phyloP scores from a whole-genome alignment of 2,888 invertebrate species.

The Orgyia antiqua region DNA sequence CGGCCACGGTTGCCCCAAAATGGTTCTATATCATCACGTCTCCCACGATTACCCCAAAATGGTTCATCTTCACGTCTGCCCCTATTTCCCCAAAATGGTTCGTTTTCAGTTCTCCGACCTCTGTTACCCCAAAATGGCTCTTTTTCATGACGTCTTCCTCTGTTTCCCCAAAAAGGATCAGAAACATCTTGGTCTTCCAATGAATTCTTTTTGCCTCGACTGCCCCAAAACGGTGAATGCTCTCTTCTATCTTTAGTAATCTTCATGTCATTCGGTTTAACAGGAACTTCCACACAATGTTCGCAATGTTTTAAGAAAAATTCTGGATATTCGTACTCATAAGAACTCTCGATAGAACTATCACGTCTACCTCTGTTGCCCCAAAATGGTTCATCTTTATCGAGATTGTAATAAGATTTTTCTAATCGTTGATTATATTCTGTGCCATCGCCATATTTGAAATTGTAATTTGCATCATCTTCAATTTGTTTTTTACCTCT shows the following conservation, averaged over 20 bases:
- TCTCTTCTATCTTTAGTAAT: conserved; percentile 31
- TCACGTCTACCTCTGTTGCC: conserved; percentile 55
- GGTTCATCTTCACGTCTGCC: conserved; percentile 33
- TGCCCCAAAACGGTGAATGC: conserved; percentile 37
- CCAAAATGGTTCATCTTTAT: conserved; percentile 62
- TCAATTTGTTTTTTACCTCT: conserved; percentile 38
- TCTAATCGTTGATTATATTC: conserved; percentile 22
- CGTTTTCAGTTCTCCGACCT: conserved; percentile 30
- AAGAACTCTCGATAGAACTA: conserved; percentile 34
- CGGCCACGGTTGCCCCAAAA: conserved; percentile 61
- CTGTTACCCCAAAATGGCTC: conserved; percentile 43
- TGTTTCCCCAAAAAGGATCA: conserved; percentile 50
- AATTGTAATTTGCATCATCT: conserved; percentile 14
- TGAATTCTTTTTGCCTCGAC: conserved; percentile 21
- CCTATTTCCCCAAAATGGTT: conserved; percentile 35
- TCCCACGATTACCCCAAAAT: conserved; percentile 52
- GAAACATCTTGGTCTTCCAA: conserved; percentile 14
- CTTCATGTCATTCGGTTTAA: conserved; percentile 14
- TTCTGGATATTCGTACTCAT: conserved; percentile 26
- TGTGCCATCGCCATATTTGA: conserved; percentile 20
- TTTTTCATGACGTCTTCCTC: conserved; percentile 40
- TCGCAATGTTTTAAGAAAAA: conserved; percentile 33
- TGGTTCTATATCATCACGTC: conserved; percentile 33
- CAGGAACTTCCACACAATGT: conserved; percentile 16
- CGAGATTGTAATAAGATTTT: conserved; percentile 27